Conservation (phyloP, 2,797 vertebrate species). For the Gadopsis marmoratus region DNA sequence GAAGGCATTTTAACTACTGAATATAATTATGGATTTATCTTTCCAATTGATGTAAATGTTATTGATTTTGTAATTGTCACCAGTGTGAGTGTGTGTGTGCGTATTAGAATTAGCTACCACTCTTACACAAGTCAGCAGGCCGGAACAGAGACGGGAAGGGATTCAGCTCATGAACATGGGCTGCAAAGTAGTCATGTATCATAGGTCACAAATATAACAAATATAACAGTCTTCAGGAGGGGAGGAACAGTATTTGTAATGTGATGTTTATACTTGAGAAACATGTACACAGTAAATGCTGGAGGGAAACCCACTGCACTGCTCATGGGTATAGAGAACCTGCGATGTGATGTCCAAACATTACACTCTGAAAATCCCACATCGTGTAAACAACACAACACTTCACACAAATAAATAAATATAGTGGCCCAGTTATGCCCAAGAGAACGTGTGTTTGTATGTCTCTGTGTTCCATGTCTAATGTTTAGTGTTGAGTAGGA, state of each 20-base stretch:
- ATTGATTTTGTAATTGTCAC: constrained; percentile 62
- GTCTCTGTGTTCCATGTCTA: constrained; percentile 9
- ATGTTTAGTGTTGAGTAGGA: constrained; percentile 37
- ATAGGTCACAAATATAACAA: background rate
- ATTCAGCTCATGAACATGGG: background rate
- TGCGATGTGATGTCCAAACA: constrained; percentile 36
- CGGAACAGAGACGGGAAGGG: constrained; percentile 3
- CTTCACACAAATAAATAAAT: constrained; percentile 30
- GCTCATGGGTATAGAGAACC: constrained; percentile 22
- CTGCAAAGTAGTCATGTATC: background rate
- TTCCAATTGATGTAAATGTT: constrained; percentile 43
- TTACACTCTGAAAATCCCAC: constrained; percentile 27
- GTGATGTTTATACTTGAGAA: background rate
- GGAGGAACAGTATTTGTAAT: background rate
- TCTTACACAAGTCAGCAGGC: constrained; percentile 14
- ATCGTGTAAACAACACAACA: constrained; percentile 29
- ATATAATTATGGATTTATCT: constrained; percentile 65
- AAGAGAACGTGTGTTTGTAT: constrained; percentile 10
- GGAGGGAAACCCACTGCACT: constrained; percentile 7
- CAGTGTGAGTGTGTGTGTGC: background rate
- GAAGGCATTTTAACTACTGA: constrained; percentile 55
- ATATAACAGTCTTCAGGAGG: background rate
- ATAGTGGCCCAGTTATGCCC: constrained; percentile 12
- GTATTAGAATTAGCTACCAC: background rate
- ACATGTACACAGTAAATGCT: constrained; percentile 6